Evolutionary conservation across 2,888 invertebrate species (phyloP), one percentile per base, ranked within the genome.

Genomic region (Oscheius sp.): DNA sequence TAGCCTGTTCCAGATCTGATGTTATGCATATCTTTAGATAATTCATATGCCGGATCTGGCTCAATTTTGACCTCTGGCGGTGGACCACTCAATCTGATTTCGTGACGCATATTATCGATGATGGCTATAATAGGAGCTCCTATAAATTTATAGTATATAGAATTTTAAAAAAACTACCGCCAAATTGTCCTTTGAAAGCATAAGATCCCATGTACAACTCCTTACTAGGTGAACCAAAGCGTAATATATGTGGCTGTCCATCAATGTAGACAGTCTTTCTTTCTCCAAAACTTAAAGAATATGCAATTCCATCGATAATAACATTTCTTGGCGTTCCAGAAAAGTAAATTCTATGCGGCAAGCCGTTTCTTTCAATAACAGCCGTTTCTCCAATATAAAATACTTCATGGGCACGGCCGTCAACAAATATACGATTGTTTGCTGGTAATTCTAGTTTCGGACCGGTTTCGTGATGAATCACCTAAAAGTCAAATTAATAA

Each of bases 1-100:
- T n/a, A n/a, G n/a, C n/a, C n/a, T n/a, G n/a, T 25, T 20, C 55
- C 55, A 20, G 69, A 72, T 23, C 76, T 53, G 67, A 75, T 65
- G 34, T 71, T 63, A 39, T 64, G 69, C 69, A 80, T 55, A 65
- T 75, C 77, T 6, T 83, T 75, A n/a, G 73, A 71, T 50, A 95
- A 89, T 87, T 95, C 95, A 15, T 91, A 91, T 31, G 93, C 90
- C 79, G 92, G 91, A 1, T 88, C 89, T 37, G 91, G 91, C 0
- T 95, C 93, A 46, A 97, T 94, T 87, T 93, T 93, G 0, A 97
- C 96, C 88, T 93, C 93, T 0, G 97, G 97, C 3, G 94, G 91
- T 0, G 94, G 93, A 0, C 96, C 96, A 82, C 93, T 93, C 8
- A 98, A 89, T 83, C 93, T 92, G 0, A 97, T 90, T 50, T 91